Conservation (phyloP, 2,113 vertebrate species). For the Artemisiospiza belli region DNA sequence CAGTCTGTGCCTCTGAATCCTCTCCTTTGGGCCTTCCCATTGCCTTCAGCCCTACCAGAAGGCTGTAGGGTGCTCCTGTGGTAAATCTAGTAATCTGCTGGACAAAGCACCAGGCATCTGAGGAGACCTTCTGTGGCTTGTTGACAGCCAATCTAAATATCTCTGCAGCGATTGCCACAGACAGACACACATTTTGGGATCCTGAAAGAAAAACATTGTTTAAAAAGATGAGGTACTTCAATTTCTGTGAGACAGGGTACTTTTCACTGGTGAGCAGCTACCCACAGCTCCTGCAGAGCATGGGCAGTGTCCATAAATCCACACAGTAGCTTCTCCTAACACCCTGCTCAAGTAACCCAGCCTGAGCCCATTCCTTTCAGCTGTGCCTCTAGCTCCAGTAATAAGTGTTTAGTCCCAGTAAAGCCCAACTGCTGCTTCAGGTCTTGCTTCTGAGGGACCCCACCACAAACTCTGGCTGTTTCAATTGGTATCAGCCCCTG, state of each 20-base stretch:
- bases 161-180: not conserved
- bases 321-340: not conserved
- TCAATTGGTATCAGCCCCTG: not conserved
- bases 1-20: not conserved
- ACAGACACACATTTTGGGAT: not conserved
- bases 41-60: not conserved
- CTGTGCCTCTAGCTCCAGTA: not conserved
- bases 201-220: not conserved
- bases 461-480: not conserved
- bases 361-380: not conserved
- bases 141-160: not conserved
- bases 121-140: not conserved
- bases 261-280: not conserved
- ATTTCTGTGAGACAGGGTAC: not conserved
- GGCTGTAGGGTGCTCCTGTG: not conserved
- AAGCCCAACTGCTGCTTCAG: not conserved
- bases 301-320: fast-evolving
- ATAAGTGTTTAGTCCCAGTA: not conserved
- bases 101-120: not conserved
- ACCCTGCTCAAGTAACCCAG: not conserved
- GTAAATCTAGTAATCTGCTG: not conserved
- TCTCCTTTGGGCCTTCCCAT: not conserved
- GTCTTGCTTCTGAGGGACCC: not conserved
- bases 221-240: not conserved
- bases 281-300: not conserved